Percentiles rank a stretch among this genome's conserved stretches.
Conservation (phyloP, 1,140 invertebrate genomes). For the Apolygus lucorum region DNA sequence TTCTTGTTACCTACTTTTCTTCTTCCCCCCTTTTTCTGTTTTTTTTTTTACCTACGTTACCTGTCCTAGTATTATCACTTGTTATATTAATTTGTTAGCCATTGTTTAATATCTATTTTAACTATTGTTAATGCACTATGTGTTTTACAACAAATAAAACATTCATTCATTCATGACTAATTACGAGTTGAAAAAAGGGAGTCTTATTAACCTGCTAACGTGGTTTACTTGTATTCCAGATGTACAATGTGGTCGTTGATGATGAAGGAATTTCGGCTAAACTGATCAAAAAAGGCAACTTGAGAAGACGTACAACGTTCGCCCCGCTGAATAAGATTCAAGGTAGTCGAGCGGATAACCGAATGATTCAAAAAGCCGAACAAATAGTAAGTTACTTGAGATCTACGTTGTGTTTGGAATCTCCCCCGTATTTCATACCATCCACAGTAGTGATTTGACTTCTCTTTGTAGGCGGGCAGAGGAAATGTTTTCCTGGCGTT, state of each 20-base stretch:
- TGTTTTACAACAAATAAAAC: no score
- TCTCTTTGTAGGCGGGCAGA: conserved; percentile 46
- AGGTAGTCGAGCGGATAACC: conserved; percentile 49
- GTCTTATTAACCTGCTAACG: background rate
- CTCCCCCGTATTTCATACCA: no score
- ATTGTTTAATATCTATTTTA: no score
- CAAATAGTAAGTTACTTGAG: conserved; percentile 60
- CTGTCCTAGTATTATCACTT: no score
- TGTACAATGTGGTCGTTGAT: conserved; percentile 88
- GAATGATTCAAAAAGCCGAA: conserved; percentile 58
- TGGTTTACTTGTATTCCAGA: conserved; percentile 44
- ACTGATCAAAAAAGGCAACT: conserved; percentile 69
- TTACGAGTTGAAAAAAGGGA: background rate
- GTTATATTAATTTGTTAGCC: no score
- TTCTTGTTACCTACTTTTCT: no score
- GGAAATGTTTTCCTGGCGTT: conserved; percentile 78
- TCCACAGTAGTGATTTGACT: no score
- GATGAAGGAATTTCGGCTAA: conserved; percentile 75
- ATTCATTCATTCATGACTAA: no score
- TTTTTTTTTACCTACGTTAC: no score
- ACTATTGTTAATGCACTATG: no score
- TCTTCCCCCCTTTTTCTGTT: no score
- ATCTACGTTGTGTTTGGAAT: no score
- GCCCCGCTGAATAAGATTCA: conserved; percentile 90
- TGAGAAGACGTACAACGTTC: conserved; percentile 70